A percentile compares a stretch with the other conserved stretches of the same genome.
These are phyloP conservation scores for Drosophila diplacantha DNA, from an alignment of 2,888 invertebrate genomes.

Conservation along the genomic window DNA sequence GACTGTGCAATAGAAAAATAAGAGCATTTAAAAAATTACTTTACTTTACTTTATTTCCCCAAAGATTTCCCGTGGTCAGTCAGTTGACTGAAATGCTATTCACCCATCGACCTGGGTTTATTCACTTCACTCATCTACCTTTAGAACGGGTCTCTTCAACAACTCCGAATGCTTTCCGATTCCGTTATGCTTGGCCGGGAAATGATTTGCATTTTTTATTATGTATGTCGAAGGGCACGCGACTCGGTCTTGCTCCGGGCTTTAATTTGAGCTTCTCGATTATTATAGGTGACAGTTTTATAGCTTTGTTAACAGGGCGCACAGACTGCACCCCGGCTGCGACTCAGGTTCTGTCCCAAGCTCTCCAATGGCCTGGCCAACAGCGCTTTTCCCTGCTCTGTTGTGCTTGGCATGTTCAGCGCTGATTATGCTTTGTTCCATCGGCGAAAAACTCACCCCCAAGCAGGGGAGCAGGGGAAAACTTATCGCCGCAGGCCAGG, in stretches of 20 bases:
- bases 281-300: constrained; percentile 74
- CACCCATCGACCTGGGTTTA: neutral
- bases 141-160: neutral
- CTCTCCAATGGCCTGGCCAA: neutral
- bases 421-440: constrained; percentile 64
- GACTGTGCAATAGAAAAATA: too few species aligned
- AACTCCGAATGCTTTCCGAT: constrained; percentile 5
- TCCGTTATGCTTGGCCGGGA: constrained; percentile 5
- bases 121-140: neutral
- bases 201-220: constrained; percentile 23
- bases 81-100: neutral
- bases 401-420: constrained; percentile 64
- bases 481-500: constrained; percentile 51
- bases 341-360: neutral
- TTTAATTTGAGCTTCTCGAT: constrained; percentile 37
- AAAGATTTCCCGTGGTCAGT: neutral
- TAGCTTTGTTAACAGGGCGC: constrained; percentile 72
- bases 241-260: constrained; percentile 30
- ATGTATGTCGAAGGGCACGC: constrained; percentile 47
- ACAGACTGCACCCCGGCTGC: constrained; percentile 13
- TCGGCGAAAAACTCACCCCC: constrained; percentile 53
- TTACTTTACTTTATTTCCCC: too few species aligned
- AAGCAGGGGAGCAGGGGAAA: constrained; percentile 15
- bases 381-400: constrained; percentile 38
- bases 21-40: neutral